Base-by-base conservation (phyloP, 1,140 invertebrate species). In the Diabrotica virgifera region DNA sequence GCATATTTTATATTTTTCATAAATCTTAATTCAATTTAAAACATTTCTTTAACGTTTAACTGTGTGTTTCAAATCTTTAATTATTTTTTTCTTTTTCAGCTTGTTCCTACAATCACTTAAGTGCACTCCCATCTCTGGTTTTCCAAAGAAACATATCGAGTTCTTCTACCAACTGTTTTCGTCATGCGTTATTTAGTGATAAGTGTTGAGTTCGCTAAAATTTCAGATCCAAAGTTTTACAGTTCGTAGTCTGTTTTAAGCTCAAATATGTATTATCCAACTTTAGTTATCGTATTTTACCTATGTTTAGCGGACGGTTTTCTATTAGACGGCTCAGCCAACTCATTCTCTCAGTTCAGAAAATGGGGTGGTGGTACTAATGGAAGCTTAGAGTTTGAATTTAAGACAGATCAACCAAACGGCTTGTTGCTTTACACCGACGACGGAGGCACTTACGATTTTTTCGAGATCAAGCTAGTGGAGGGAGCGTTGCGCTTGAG, bases 391-490 rank as follows among this genome's bases (percentile, higher is more conserved):
- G 92, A 94, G 76, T 87, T 97, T 71, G 94, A 97, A 77, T 96
- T 97, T 81, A 93, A 93, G 81, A 97, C 94, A 5, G 88, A 92
- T 60, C 89, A 93, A 76, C 91, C 92, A 0, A 94, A 94, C 80
- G 94, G 93, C 6, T 79, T 96, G 63, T 80, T 97, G 12, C 82
- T 97, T 52, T 97, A 97, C 79, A 95, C 94, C 1, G 95, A 97
- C 77, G 95, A 97, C 77, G 94, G 95, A 5, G 93, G 93, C 9
- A 92, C 90, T 12, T 93, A 94, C 73, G 94, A 97, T 78, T 98
- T 97, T 81, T 95, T 98, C 79, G 94, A 97, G 80, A 80, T 98
- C 57, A 97, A 96, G 76, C 82, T 99, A 11, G 92, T 97, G 5
- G 93, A 95, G 75, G 93, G 95, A 14, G 88, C 89, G 0, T 81